Base-by-base conservation (phyloP, 1,140 invertebrate genomes). In the Drosophila fuyamai region DNA sequence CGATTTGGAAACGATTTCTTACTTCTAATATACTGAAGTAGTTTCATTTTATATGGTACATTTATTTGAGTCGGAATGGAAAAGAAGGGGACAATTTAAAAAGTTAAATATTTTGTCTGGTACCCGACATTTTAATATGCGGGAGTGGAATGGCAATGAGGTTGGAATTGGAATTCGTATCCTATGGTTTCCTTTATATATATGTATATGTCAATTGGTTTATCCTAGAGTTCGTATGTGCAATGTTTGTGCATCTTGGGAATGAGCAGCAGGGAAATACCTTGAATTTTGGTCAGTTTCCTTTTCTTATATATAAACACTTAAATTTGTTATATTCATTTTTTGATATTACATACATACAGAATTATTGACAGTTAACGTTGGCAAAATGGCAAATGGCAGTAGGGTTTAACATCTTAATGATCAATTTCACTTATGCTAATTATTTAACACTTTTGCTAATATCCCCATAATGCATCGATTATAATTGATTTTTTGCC, bases 351-450 rank as follows among this genome's bases (percentile, higher is more conserved):
- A 76, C 73, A 76, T 68, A 76, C 75, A 75, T 62, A 61, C 51
- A 67, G 60, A 73, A 66, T 77, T 78, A 85, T 81, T 85, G 81
- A 85, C 82, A 68, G 44, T 77, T 81, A 88, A 76, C 59, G 53
- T 79, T 88, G 82, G 82, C 82, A 85, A 85, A 84, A 75, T 67
- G 79, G 71, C 81, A 84, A 57, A 80, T 84, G 68, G 68, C 68
- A 71, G 68, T 71, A 36, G 54, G 66, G 53, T 56, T 71, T 38
- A 65, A 71, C 67, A 71, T 71, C 67, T 38, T 57, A 56, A 47
- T 70, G 29, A 56, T 71, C 51, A 71, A 76, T 58, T 75, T 75
- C 32, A 55, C 41, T 50, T 43, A 53, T 47, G 38, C 27, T 73
- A 74, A 56, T 53, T 76, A 58, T 75, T 75, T 9, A 65, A 75